Evolutionary conservation across 2,888 invertebrate genomes (phyloP).

Genomic region (Hemicrepidius hirtus): DNA sequence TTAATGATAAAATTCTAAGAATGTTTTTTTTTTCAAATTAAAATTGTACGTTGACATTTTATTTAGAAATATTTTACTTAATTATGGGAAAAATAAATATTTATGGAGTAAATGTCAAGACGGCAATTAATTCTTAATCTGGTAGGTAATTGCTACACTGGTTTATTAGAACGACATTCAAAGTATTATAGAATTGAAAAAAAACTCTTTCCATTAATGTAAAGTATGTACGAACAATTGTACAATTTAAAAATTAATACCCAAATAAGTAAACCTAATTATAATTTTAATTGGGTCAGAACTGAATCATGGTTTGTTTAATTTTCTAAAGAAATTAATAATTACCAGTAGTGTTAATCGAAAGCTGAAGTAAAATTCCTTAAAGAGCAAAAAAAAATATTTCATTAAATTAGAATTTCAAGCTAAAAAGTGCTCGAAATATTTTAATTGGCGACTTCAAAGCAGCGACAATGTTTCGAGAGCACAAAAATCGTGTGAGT

Average conservation of each 20-base stretch:
- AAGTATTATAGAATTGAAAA: background rate
- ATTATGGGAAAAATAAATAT: background rate
- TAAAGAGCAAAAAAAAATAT: no score
- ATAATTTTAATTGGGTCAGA: no score
- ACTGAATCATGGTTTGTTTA: no score
- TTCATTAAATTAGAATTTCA: constrained; percentile 2
- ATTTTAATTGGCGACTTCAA: constrained; percentile 10
- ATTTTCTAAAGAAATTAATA: no score
- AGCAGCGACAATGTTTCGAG: background rate
- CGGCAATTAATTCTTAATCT: constrained; percentile 5
- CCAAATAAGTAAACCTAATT: no score
- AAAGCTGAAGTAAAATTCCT: no score
- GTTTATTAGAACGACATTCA: background rate
- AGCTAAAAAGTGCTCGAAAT: background rate
- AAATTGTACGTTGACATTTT: no score
- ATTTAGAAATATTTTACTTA: background rate
- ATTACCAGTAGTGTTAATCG: no score
- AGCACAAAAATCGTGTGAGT: background rate
- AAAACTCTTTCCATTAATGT: background rate
- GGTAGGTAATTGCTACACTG: background rate
- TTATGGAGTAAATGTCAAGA: constrained; percentile 7
- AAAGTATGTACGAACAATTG: no score
- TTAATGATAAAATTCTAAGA: no score
- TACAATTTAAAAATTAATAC: no score
- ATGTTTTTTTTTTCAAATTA: no score